Percentiles rank a stretch among this genome's conserved stretches.
These are phyloP conservation scores for Argentina silus DNA, from an alignment of 2,797 vertebrate species.

Conservation along the genomic window DNA sequence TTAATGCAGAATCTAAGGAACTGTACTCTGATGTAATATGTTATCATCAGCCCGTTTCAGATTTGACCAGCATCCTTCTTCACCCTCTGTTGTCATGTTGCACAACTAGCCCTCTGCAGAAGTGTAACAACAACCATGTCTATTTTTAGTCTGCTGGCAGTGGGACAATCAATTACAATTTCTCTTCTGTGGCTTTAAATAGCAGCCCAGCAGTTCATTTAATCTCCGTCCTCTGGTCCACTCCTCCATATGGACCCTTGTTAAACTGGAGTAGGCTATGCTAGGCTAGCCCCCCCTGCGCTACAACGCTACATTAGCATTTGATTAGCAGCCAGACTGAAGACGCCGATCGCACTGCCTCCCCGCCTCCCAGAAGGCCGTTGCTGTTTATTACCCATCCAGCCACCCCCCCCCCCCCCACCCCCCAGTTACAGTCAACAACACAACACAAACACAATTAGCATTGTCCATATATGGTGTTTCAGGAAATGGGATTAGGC, in stretches of 20 bases:
- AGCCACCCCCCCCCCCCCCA: background rate
- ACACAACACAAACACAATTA: background rate
- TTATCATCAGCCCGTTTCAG: background rate
- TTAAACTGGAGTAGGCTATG: background rate
- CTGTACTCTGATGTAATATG: too few relatives aligned
- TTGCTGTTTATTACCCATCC: slow-evolving; percentile 2
- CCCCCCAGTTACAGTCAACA: background rate
- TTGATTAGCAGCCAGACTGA: background rate
- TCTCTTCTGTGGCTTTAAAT: slow-evolving; percentile 20
- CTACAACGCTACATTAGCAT: background rate
- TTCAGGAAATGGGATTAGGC: slow-evolving; percentile 13
- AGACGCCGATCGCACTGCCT: background rate
- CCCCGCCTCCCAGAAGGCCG: background rate
- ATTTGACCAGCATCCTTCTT: background rate
- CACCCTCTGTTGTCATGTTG: background rate
- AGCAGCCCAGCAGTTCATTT: slow-evolving; percentile 11
- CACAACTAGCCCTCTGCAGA: background rate
- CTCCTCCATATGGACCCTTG: background rate
- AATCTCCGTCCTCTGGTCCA: background rate
- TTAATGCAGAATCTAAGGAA: too few relatives aligned
- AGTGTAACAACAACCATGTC: background rate
- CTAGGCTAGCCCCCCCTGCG: background rate
- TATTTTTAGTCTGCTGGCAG: slow-evolving; percentile 10
- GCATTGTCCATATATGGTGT: slow-evolving; percentile 20
- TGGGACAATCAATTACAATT: slow-evolving; percentile 13